Percentiles rank a stretch among this genome's conserved stretches.
Conservation (phyloP, 2,113 vertebrate species). For the Antennarius striatus region DNA sequence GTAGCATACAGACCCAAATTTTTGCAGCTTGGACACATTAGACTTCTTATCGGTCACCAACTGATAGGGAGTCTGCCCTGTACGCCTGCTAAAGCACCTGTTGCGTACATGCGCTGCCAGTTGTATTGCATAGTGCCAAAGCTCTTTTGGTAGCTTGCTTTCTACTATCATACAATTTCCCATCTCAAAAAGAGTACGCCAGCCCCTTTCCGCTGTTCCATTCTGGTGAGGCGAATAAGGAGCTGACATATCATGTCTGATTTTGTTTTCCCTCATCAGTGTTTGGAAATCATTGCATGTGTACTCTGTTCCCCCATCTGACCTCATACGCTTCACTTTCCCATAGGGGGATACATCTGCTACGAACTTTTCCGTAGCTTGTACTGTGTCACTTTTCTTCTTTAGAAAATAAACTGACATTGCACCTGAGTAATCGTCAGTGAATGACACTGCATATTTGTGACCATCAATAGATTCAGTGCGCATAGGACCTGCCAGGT, state of each 20-base stretch:
- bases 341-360: background rate
- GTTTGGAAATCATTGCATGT: background rate
- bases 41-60: background rate
- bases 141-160: background rate
- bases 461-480: too few species aligned
- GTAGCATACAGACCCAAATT: background rate
- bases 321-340: background rate
- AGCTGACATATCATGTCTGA: background rate
- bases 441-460: too few species aligned
- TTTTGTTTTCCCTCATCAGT: background rate
- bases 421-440: too few species aligned
- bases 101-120: background rate
- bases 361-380: too few species aligned
- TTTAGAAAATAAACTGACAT: too few species aligned
- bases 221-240: background rate
- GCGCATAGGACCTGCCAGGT: too few species aligned
- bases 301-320: too few species aligned
- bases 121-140: background rate
- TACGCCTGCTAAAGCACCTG: background rate
- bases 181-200: background rate
- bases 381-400: too few species aligned
- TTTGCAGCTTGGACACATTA: background rate
- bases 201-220: background rate
- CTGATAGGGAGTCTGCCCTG: background rate
- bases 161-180: background rate